phyloP scores from a whole-genome alignment of 2,888 invertebrate genomes.

The Cancer borealis region DNA sequence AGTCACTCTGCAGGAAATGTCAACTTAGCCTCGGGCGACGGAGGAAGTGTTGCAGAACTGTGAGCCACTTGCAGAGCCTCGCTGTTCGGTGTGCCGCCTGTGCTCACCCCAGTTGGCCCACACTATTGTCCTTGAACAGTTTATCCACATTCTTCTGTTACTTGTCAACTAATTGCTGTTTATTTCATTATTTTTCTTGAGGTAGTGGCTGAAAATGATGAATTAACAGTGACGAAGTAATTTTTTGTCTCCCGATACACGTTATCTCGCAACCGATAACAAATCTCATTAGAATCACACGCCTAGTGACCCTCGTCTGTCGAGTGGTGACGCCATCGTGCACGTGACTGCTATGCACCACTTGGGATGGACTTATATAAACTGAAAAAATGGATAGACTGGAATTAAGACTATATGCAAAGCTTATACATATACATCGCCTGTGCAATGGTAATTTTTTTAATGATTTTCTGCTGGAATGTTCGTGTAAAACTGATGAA shows the following conservation, averaged over 20 bases:
- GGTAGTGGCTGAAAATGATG: neutral
- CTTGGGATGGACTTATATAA: too few relatives aligned
- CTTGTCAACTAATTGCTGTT: constrained; percentile 7
- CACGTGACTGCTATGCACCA: neutral
- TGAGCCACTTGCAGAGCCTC: neutral
- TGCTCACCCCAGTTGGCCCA: neutral
- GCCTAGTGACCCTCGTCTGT: neutral
- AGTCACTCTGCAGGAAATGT: neutral
- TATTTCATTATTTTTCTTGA: neutral
- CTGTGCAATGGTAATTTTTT: too few relatives aligned
- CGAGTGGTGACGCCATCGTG: neutral
- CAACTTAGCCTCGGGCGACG: neutral
- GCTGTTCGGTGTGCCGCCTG: neutral
- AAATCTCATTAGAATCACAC: neutral
- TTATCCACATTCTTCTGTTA: neutral
- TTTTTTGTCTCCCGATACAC: neutral
- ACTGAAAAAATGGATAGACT: too few relatives aligned
- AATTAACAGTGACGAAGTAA: neutral
- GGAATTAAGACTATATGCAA: too few relatives aligned
- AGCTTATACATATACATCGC: too few relatives aligned
- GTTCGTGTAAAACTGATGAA: too few relatives aligned
- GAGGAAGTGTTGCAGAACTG: neutral
- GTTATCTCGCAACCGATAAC: neutral
- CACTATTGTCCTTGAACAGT: neutral
- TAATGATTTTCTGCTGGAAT: too few relatives aligned